These are phyloP conservation scores for Pycnomerus fuliginosus DNA, from an alignment of 2,888 invertebrate species.

Conservation along the genomic window DNA sequence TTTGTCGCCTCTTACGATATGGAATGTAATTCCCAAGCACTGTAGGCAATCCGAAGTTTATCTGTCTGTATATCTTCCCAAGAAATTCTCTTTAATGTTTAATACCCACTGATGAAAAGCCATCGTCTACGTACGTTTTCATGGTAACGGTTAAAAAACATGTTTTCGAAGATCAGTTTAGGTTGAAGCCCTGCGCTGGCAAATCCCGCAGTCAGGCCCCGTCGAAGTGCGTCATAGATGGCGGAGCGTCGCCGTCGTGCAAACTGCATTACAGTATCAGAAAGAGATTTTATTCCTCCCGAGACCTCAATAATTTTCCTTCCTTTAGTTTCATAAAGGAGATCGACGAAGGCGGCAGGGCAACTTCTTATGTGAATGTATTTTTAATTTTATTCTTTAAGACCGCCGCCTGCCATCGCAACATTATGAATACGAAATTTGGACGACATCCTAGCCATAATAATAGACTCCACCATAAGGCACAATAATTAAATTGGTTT, in stretches of 20 bases:
- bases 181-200: too few species aligned
- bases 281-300: constrained; percentile 38
- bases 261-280: constrained; percentile 37
- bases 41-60: constrained; percentile 28
- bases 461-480: constrained; percentile 12
- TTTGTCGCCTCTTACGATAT: constrained; percentile 30
- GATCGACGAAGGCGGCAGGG: constrained; percentile 15
- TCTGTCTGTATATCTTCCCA: constrained; percentile 1
- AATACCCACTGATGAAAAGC: constrained; percentile 2
- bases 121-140: too few species aligned
- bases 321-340: constrained; percentile 34
- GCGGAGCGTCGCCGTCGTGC: constrained; percentile 30
- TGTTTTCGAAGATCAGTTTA: neutral
- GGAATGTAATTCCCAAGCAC: constrained; percentile 30
- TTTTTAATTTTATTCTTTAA: constrained; percentile 39
- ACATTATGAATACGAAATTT: constrained; percentile 37
- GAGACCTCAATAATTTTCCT: constrained; percentile 38
- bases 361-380: constrained; percentile 35
- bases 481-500: constrained; percentile 21
- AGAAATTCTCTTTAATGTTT: neutral
- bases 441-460: constrained; percentile 13
- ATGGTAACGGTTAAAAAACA: too few species aligned
- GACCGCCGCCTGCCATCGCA: constrained; percentile 18
- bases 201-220: constrained; percentile 8
- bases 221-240: constrained; percentile 23